Evolutionary conservation across 2,888 invertebrate genomes (phyloP), one percentile per base, ranked within the genome.

Genomic region (Carabus problematicus): DNA sequence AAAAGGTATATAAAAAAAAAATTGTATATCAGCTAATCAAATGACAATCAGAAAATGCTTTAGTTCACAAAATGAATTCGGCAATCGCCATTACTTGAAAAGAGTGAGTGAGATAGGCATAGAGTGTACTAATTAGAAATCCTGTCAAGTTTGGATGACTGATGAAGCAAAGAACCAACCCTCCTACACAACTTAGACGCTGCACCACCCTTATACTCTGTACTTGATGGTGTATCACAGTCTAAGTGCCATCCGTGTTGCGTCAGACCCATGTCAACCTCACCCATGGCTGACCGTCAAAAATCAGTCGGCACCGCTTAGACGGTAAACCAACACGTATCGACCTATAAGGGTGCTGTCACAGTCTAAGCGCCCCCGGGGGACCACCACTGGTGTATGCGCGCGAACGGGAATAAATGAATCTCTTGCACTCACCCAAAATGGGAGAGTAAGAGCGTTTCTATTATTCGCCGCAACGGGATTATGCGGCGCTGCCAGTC

Each of bases 191-290:
- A 60, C 71, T 69, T 67, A 75, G 75, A 76, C 73, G 74, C 74
- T 76, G 72, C 58, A 47, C 39, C 12, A 40, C 45, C 8, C n/a
- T 47, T 19, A 41, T 43, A 47, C 39, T 9, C 59, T 52, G 12
- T 42, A 47, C 64, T 14, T 40, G 59, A 39, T 41, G 12, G 52
- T 29, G 54, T 55, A 56, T 71, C 69, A 70, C 67, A 71, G 70
- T 72, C 72, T 71, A 71, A 70, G 72, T 63, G 14, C 60, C 64
- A 55, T 72, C 71, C 72, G 71, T 72, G 75, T 75, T 75, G 76
- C 77, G 80, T 80, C 81, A 79, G 80, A 81, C 81, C 81, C 80
- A 80, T 79, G 79, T 81, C 81, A 81, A 78, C 77, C 72, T 76
- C 70, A 76, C 76, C 78, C 77, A 77, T 76, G 76, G 77, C 76